phyloP scores from a whole-genome alignment of 2,797 vertebrate species.

The Perodicticus potto region DNA sequence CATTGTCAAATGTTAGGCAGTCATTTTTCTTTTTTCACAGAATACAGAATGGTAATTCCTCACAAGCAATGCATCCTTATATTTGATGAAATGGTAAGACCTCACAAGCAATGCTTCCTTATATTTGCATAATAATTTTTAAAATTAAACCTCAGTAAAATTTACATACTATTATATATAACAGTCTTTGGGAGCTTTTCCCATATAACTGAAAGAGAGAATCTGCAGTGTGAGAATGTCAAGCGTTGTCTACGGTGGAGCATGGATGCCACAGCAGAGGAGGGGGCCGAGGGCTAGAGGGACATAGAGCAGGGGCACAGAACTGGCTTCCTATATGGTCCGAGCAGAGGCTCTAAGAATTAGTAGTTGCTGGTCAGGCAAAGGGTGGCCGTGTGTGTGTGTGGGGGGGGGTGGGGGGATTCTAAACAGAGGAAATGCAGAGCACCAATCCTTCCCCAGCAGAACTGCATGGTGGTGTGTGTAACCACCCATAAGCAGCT shows the following conservation, averaged over 20 bases:
- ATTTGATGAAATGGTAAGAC: background rate
- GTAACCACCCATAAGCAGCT: background rate
- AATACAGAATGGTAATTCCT: constrained; percentile 26
- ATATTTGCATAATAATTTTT: background rate
- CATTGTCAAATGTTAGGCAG: background rate
- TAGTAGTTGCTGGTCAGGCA: background rate
- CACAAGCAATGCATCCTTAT: background rate
- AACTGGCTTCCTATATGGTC: background rate
- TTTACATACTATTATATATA: background rate
- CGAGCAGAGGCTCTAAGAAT: background rate
- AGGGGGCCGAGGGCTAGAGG: background rate
- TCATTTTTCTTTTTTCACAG: constrained; percentile 34
- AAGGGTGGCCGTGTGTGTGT: background rate
- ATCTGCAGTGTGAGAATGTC: background rate
- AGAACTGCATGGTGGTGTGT: background rate
- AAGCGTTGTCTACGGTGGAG: background rate
- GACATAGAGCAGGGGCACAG: background rate
- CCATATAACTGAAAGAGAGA: background rate
- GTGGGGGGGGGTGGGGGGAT: background rate
- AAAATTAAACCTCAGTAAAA: constrained; percentile 25
- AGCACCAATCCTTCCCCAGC: background rate
- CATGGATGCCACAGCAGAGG: background rate
- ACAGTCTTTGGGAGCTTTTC: background rate
- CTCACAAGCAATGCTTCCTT: background rate
- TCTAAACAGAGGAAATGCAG: background rate